Conservation (phyloP, 2,797 vertebrate species). For the Lacerta bilineata region DNA sequence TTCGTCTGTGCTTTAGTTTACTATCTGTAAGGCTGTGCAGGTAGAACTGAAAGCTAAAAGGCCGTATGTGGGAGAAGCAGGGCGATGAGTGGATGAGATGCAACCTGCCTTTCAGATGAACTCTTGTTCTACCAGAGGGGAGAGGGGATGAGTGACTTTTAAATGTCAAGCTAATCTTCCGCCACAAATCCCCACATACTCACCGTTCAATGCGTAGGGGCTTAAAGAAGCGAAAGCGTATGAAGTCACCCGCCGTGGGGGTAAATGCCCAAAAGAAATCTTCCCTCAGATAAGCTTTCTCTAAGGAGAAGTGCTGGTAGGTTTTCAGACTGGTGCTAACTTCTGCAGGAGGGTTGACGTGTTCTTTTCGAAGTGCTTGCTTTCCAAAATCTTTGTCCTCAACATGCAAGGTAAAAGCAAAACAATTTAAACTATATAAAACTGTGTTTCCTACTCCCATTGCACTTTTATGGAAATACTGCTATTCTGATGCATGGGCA, state of each 20-base stretch:
- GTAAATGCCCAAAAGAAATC: conserved; percentile 99
- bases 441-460: rapidly evolving
- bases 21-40: background rate
- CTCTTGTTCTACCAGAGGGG: background rate
- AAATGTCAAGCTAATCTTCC: background rate
- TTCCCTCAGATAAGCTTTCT: conserved; percentile 96
- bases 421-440: background rate
- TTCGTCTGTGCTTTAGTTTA: background rate
- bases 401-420: conserved; percentile 30
- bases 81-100: background rate
- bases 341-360: conserved; percentile 95
- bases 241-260: conserved; percentile 93
- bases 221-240: conserved; percentile 96
- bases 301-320: conserved; percentile 98
- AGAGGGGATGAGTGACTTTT: conserved; percentile 17
- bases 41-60: background rate
- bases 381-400: conserved; percentile 98
- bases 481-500: background rate
- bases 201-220: conserved; percentile 94
- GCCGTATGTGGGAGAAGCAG: background rate
- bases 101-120: conserved; percentile 10
- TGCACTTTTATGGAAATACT: background rate
- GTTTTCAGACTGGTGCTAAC: conserved; percentile 98
- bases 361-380: conserved; percentile 93
- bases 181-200: conserved; percentile 55